Conservation (phyloP, 2,113 vertebrate species). For the Rhinopithecus roxellana region DNA sequence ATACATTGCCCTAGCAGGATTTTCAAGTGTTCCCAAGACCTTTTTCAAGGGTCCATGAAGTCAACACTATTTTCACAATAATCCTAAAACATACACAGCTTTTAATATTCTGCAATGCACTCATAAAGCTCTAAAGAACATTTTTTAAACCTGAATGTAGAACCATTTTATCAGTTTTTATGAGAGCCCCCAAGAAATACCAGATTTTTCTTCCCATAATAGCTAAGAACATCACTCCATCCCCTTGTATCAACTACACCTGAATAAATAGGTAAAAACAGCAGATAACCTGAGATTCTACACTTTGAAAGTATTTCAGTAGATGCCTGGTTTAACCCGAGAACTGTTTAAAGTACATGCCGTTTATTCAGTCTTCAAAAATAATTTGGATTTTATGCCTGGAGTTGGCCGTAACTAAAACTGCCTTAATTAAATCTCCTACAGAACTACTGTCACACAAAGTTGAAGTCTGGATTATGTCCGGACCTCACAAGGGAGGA, state of each 20-base stretch:
- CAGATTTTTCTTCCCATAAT: not conserved
- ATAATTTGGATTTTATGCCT: not conserved
- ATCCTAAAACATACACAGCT: not conserved
- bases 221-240: not conserved
- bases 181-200: not conserved
- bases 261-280: not conserved
- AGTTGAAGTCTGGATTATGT: not conserved
- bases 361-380: constrained; percentile 28
- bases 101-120: not conserved
- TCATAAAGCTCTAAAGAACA: not conserved
- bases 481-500: too few relatives aligned
- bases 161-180: not conserved
- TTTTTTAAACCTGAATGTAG: not conserved
- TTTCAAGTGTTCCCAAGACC: not conserved
- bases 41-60: not conserved
- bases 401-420: not conserved
- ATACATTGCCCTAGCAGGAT: not conserved
- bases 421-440: not conserved
- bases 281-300: not conserved
- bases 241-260: not conserved
- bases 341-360: not conserved
- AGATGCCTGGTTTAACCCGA: not conserved
- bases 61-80: not conserved
- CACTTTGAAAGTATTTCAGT: not conserved
- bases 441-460: not conserved